Conservation (phyloP, 2,113 vertebrate species). For the Protobothrops flavoviridis region DNA sequence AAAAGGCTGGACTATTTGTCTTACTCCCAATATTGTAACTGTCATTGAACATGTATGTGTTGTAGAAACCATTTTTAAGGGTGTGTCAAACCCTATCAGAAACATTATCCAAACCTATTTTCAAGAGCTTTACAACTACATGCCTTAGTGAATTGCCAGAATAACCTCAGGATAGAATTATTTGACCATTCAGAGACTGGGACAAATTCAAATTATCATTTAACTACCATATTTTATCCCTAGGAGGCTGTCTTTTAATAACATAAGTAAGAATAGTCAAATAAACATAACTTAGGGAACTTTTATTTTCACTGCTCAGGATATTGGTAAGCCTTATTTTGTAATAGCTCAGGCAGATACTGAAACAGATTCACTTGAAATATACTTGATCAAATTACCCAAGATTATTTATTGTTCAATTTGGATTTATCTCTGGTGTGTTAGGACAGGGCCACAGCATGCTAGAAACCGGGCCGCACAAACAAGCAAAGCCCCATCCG, state of each 20-base stretch:
- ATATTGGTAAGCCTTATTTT: neutral
- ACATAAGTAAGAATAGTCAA: neutral
- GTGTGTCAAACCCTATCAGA: neutral
- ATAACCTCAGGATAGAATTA: neutral
- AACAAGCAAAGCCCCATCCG: too few species aligned
- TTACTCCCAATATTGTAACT: neutral
- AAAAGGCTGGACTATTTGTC: neutral
- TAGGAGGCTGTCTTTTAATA: neutral
- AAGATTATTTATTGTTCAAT: neutral
- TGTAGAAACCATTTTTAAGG: neutral
- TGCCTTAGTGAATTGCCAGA: neutral
- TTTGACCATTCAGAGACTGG: neutral
- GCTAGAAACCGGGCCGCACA: too few species aligned
- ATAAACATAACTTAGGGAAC: neutral
- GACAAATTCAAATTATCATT: neutral
- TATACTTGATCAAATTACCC: neutral
- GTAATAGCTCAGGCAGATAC: neutral
- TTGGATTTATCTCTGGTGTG: neutral
- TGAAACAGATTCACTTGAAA: neutral
- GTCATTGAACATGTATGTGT: neutral
- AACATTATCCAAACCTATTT: neutral
- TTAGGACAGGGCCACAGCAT: neutral
- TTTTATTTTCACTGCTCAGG: neutral
- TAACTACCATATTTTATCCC: neutral
- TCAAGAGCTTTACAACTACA: neutral